Conservation (phyloP, 2,113 vertebrate genomes). For the Mobula birostris region DNA sequence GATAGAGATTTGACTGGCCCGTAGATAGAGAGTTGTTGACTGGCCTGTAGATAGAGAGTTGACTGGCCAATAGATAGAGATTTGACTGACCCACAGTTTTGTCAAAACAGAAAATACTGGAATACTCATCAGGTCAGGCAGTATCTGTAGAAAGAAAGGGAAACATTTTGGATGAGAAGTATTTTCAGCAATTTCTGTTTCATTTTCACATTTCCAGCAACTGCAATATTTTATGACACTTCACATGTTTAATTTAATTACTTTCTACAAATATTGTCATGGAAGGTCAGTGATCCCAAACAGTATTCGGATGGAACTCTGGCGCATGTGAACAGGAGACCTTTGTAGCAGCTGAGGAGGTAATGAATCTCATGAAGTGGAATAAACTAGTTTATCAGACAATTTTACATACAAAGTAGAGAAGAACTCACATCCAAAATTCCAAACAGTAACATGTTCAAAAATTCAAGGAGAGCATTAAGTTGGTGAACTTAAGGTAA, state of each 20-base stretch:
- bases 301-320: background rate
- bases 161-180: no score
- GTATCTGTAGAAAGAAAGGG: no score
- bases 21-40: no score
- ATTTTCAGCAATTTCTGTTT: no score
- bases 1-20: no score
- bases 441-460: background rate
- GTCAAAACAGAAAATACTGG: no score
- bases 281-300: background rate
- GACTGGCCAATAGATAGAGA: no score
- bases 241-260: background rate
- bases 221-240: no score
- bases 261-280: background rate
- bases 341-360: background rate
- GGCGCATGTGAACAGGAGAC: background rate
- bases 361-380: background rate
- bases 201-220: no score
- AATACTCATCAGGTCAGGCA: no score
- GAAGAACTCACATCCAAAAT: background rate
- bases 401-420: background rate
- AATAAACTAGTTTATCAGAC: background rate
- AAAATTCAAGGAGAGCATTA: background rate
- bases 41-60: no score
- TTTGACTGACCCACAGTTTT: no score
- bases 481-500: background rate